Evolutionary conservation across 2,888 invertebrate genomes (phyloP), one percentile per base, ranked within the genome.

Genomic region (Cheilosia urbana): DNA sequence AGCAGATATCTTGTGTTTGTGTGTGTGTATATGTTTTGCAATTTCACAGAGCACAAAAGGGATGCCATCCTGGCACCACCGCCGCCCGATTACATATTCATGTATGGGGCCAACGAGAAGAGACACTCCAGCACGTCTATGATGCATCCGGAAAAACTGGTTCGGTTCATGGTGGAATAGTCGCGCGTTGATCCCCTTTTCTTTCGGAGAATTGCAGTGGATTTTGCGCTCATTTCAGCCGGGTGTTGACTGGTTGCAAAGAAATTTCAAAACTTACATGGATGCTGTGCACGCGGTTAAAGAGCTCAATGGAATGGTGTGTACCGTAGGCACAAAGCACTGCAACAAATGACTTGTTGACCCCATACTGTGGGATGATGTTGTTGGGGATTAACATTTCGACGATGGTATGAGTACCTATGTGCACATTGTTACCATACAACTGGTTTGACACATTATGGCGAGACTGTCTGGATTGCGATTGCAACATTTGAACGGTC

Each of bases 141-240:
- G 42, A 19, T 80, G 68, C 80, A 85, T 85, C 85, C 85, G 85
- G 85, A 80, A 72, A 85, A 85, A 85, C 85, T 85, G 85, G 85
- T 85, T 85, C 76, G 85, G 85, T 85, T 85, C 76, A 81, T 68
- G 58, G 49, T 62, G 66, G 71, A 76, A 60, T 55, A 37, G 40
- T 42, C 55, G 55, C 24, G n/a, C 19, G 53, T 68, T 79, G 65
- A 66, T 85, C 76, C 57, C 76, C 68, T 80, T 79, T 73, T 58
- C 45, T 66, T 79, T 65, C 57, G 17, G 11, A 34, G 37, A 40
- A 51, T 68, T 62, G 42, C 51, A 45, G 27, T 47, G 42, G 60
- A 58, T 68, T 68, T 45, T 51, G 62, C 17, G 51, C 42, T 40
- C 34, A 45, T 19, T 57, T 47, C 53, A 42, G 27, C 37, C 71